phyloP scores from a whole-genome alignment of 2,888 invertebrate species.

The Microplitis manilae region DNA sequence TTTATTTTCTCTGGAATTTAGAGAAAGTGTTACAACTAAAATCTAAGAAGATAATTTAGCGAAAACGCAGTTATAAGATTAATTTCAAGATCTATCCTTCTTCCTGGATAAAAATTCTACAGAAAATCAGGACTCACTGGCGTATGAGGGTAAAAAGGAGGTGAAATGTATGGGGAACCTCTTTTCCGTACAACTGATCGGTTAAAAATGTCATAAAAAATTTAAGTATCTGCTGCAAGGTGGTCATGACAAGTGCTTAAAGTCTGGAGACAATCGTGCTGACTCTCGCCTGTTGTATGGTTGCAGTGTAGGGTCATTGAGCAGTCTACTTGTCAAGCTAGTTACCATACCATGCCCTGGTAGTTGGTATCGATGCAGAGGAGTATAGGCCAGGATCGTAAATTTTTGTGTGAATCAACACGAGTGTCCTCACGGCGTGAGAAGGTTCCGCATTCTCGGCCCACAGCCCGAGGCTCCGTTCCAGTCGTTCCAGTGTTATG shows the following conservation, averaged over 20 bases:
- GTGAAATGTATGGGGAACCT: no score
- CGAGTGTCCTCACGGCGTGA: slow-evolving; percentile 41
- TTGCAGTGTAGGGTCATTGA: slow-evolving; percentile 45
- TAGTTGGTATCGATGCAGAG: slow-evolving; percentile 14
- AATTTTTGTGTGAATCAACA: slow-evolving; percentile 58
- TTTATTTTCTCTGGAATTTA: neutral
- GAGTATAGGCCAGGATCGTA: slow-evolving; percentile 42
- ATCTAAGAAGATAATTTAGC: neutral
- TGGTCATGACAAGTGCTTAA: neutral
- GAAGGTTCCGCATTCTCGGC: slow-evolving; percentile 70
- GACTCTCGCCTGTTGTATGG: neutral
- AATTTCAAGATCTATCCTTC: neutral
- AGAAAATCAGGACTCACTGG: no score
- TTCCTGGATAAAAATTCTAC: neutral
- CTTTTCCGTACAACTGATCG: no score
- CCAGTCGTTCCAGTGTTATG: neutral
- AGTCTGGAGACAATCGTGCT: slow-evolving; percentile 21
- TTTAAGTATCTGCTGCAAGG: neutral
- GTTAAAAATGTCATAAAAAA: no score
- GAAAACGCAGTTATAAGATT: neutral
- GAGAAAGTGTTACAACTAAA: neutral
- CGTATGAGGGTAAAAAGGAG: no score
- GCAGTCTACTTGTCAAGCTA: slow-evolving; percentile 42
- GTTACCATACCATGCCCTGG: slow-evolving; percentile 12
- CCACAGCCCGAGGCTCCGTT: slow-evolving; percentile 67